These are phyloP conservation scores for Drosophila macrothrix DNA, from an alignment of 2,888 invertebrate genomes.

Conservation along the genomic window DNA sequence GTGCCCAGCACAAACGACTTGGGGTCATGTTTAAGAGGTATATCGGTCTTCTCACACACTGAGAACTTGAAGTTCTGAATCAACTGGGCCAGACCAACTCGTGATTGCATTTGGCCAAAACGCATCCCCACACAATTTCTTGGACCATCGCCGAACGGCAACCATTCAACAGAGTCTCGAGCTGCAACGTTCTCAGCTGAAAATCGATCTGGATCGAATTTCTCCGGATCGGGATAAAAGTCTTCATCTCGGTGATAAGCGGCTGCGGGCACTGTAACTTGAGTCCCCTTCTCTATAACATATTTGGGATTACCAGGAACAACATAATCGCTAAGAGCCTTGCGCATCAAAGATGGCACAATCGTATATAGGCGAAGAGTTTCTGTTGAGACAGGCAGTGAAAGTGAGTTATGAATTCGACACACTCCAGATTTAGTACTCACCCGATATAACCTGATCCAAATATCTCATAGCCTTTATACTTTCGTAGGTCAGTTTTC, in stretches of 20 bases:
- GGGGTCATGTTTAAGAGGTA: slow-evolving; percentile 63
- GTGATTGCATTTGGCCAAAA: slow-evolving; percentile 81
- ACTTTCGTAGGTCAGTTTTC: slow-evolving; percentile 84
- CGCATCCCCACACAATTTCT: slow-evolving; percentile 83
- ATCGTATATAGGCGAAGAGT: slow-evolving; percentile 87
- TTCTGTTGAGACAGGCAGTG: slow-evolving; percentile 82
- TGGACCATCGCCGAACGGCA: slow-evolving; percentile 84
- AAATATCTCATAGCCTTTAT: slow-evolving; percentile 85
- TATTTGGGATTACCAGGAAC: slow-evolving; percentile 86
- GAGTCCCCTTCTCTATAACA: slow-evolving; percentile 85
- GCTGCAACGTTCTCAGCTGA: slow-evolving; percentile 86
- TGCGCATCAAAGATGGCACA: slow-evolving; percentile 86
- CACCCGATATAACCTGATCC: slow-evolving; percentile 85
- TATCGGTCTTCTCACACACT: slow-evolving; percentile 61
- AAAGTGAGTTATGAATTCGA: neutral
- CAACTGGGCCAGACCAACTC: slow-evolving; percentile 78
- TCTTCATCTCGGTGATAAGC: slow-evolving; percentile 87
- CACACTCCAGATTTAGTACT: neutral
- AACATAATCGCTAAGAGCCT: slow-evolving; percentile 86
- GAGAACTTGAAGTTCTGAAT: slow-evolving; percentile 75
- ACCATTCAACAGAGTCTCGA: slow-evolving; percentile 84
- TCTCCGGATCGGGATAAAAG: slow-evolving; percentile 86
- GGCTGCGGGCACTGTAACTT: slow-evolving; percentile 75
- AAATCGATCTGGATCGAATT: slow-evolving; percentile 88
- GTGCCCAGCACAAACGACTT: slow-evolving; percentile 53